Evolutionary conservation across 1,140 invertebrate species (phyloP).

Genomic region (Homalodisca vitripennis): DNA sequence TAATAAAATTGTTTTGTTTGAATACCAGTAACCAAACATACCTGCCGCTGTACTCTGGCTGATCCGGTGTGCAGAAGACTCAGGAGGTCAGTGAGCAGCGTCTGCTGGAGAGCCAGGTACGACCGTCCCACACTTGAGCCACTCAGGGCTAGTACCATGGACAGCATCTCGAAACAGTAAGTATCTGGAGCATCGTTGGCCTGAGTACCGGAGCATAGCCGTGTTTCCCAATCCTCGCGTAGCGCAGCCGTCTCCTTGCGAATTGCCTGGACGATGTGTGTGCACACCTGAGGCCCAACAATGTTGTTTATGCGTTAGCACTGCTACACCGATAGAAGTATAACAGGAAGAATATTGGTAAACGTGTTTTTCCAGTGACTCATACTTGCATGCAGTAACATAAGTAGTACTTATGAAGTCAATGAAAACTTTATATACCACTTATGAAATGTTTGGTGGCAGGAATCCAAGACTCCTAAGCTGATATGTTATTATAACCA

Average conservation of each 20-base stretch:
- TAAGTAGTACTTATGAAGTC: too few species aligned
- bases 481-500: too few species aligned
- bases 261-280: conserved; percentile 93
- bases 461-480: too few species aligned
- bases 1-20: too few species aligned
- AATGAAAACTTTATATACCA: too few species aligned
- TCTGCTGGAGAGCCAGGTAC: conserved; percentile 87
- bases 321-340: too few species aligned
- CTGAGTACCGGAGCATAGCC: conserved; percentile 50
- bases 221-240: conserved; percentile 84
- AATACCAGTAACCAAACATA: conserved; percentile 45
- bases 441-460: too few species aligned
- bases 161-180: conserved; percentile 97
- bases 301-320: too few species aligned
- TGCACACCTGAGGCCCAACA: conserved; percentile 85
- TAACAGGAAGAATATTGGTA: too few species aligned
- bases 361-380: too few species aligned
- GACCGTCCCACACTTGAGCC: conserved; percentile 87
- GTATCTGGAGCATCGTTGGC: conserved; percentile 68
- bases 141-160: conserved; percentile 90
- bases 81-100: conserved; percentile 79
- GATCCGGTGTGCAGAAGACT: conserved; percentile 91
- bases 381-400: too few species aligned
- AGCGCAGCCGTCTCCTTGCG: conserved; percentile 80
- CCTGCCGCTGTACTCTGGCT: conserved; percentile 91